A percentile compares a stretch with the other conserved stretches of the same genome.
phyloP scores from a whole-genome alignment of 2,113 vertebrate genomes.

The Tilapia sparmanii region DNA sequence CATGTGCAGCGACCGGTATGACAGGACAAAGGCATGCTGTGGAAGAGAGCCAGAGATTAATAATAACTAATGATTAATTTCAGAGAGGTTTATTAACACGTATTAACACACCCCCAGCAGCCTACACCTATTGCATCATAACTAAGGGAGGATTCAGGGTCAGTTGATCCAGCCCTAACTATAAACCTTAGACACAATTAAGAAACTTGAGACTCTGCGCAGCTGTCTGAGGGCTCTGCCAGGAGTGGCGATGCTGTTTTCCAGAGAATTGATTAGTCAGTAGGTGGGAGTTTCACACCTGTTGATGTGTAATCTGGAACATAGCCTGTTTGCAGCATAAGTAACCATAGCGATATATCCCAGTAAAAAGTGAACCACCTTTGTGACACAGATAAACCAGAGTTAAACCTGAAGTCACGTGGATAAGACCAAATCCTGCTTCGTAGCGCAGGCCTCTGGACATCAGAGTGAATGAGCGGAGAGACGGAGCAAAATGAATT shows the following conservation, averaged over 20 bases:
- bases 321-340: background rate
- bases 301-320: background rate
- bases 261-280: background rate
- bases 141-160: background rate
- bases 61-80: background rate
- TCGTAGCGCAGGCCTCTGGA: background rate
- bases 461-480: background rate
- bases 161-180: background rate
- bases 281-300: background rate
- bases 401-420: background rate
- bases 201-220: background rate
- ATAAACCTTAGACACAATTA: too few relatives aligned
- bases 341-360: background rate
- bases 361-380: background rate
- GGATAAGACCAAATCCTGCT: background rate
- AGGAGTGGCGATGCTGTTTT: background rate
- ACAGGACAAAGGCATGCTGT: background rate
- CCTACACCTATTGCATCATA: background rate
- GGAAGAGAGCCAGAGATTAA: background rate
- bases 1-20: background rate
- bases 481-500: background rate
- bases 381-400: background rate
- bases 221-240: background rate
- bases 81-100: background rate
- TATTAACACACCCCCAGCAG: background rate